Evolutionary conservation across 2,888 invertebrate genomes (phyloP), one percentile per base, ranked within the genome.

Genomic region (Cephalotes varians): DNA sequence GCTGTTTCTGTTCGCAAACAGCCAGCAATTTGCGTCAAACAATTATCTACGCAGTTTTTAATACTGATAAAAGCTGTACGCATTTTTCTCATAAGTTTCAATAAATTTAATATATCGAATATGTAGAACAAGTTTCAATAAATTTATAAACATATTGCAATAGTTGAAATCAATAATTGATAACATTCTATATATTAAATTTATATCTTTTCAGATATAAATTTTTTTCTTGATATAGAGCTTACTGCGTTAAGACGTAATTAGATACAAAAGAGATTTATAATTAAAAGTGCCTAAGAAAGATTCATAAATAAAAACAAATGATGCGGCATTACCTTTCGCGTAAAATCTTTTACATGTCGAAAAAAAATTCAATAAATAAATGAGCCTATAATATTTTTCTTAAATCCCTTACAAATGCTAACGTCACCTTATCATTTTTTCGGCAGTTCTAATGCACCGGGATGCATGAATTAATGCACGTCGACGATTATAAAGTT

Each of bases 401-500:
- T 34, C 15, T 51, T n/a, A n/a, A 58, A 28, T 31, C n/a, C 5
- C 18, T n/a, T n/a, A 0, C 10, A n/a, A 54, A 67, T 51, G 5
- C 12, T 60, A 28, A 44, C 5, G 12, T 34, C 10, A 73, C 12
- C 40, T 28, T 44, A 69, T 76, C 12, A 64, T 37, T 34, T 21
- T 18, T 40, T n/a, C 54, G 37, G 15, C 56, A 54, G 9, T 37
- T n/a, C 25, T 56, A 31, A 54, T 69, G n/a, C 44, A 44, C 18
- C 9, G 18, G 40, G 31, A 6, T 10, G 15, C 31, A 54, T 18
- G 21, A 54, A 77, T 77, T 56, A 77, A 77, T 77, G 54, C 44
- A 44, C 21, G 15, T 56, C 21, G 77, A n/a, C 31, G 44, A 67
- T 77, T 67, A 76, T 25, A 64, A 67, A 77, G 77, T 77, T 76